Evolutionary conservation across 2,113 vertebrate genomes (phyloP), one percentile per base, ranked within the genome.

Genomic region (Anseranas semipalmata): DNA sequence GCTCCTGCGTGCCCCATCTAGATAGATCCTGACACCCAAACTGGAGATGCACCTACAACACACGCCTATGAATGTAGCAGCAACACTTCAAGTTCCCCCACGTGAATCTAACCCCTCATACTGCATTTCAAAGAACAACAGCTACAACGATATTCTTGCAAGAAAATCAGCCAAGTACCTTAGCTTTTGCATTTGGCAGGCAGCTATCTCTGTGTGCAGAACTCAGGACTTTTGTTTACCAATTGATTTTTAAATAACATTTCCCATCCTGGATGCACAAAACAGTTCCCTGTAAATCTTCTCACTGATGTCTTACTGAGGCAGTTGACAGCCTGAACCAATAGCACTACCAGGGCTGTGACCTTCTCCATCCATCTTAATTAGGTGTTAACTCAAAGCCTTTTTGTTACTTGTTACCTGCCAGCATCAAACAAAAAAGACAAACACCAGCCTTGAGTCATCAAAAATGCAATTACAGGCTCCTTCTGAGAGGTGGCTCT

Each of bases 391-490:
- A 90, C 88, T 98, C 95, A 76, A 85, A 68, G 73, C 53, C 56
- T 94, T 91, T 93, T 55, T 87, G 94, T 91, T 95, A 82, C 85
- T 73, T 30, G 6, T 9, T 87, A 93, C 94, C 94, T 82, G 91
- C 93, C 91, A 94, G 78, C 96, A 96, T 96, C 77, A 45, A 96
- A 94, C 89, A 95, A 87, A 95, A 71, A 95, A 97, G 97, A 97
- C 95, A 97, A 98, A 97, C 94, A 94, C 80, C 95, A 89, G 83
- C 92, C 91, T 95, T 93, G 87, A 96, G 59, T 96, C 88, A 52
- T 85, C 97, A 91, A 83, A 89, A 95, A 94, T 63, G 95, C 95
- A 97, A 98, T 98, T 97, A 98, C 89, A 93, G 92, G 89, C 53
- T 93, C 94, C 96, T 85, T 96, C 87, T 88, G 91, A 97, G 82